These are phyloP conservation scores for Agrochola circellaris DNA, from an alignment of 2,888 invertebrate genomes.

Conservation along the genomic window DNA sequence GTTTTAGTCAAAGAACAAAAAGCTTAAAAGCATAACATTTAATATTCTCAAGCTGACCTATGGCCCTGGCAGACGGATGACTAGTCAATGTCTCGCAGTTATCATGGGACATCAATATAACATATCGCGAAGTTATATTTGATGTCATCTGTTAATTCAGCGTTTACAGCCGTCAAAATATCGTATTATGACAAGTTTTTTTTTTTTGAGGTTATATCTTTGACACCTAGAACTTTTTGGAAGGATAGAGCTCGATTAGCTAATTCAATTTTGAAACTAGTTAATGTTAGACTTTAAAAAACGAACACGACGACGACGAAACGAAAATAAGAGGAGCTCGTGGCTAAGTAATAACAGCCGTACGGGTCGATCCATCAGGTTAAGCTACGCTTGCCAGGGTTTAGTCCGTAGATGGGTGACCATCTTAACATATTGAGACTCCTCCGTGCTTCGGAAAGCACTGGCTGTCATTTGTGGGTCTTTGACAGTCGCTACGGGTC, in stretches of 20 bases:
- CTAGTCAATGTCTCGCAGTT: constrained; percentile 43
- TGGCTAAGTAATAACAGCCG: too few species aligned
- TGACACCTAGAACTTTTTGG: neutral
- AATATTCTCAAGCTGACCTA: constrained; percentile 34
- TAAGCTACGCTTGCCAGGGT: too few species aligned
- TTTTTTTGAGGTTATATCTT: neutral
- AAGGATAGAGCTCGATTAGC: neutral
- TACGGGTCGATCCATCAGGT: too few species aligned
- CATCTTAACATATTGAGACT: too few species aligned
- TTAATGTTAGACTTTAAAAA: neutral
- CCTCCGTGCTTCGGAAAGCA: too few species aligned
- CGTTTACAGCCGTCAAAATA: neutral
- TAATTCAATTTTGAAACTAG: neutral
- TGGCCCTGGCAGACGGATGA: constrained; percentile 33
- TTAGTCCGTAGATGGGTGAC: too few species aligned
- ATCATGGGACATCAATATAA: constrained; percentile 31
- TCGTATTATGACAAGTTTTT: neutral
- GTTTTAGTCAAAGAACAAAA: constrained; percentile 36
- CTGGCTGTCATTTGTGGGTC: too few species aligned
- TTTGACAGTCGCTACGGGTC: too few species aligned
- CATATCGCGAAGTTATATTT: constrained; percentile 29
- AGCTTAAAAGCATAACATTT: constrained; percentile 25
- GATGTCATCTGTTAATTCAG: constrained; percentile 41
- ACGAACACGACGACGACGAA: too few species aligned
- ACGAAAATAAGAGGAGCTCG: too few species aligned